These are phyloP conservation scores for Saguinus imperator DNA, from an alignment of 2,113 vertebrate species.

Conservation along the genomic window DNA sequence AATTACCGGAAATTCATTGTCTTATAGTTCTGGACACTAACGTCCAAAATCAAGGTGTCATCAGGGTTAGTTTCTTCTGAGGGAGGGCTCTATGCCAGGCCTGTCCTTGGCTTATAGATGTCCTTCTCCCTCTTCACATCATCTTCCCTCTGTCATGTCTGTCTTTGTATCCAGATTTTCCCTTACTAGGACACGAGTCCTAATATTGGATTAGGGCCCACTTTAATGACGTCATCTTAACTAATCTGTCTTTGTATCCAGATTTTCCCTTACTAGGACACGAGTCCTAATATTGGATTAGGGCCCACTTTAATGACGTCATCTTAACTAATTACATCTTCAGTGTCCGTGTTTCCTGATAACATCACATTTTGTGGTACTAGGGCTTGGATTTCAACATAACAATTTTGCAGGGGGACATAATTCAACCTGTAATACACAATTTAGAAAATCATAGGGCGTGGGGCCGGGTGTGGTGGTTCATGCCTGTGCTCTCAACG, in stretches of 20 bases:
- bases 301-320: neutral
- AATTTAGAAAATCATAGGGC: neutral
- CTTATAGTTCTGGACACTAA: neutral
- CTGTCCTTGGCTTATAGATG: neutral
- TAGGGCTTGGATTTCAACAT: neutral
- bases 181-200: neutral
- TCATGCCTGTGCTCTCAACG: too few species aligned
- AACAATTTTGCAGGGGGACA: accelerated
- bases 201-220: neutral
- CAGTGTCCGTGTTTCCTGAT: neutral
- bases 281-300: neutral
- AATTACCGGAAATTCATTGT: neutral
- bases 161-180: neutral
- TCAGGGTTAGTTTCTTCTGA: neutral
- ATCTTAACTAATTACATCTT: neutral
- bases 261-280: neutral
- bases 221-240: neutral
- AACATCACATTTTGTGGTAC: neutral
- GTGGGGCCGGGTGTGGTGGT: accelerated
- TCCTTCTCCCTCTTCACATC: accelerated
- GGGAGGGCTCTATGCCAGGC: neutral
- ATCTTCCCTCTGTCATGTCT: neutral
- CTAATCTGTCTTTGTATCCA: neutral
- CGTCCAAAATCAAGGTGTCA: neutral
- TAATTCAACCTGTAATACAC: neutral